A percentile compares a stretch with the other conserved stretches of the same genome.
Evolutionary conservation across 2,113 vertebrate genomes (phyloP).

Genomic region (Tinamus guttatus): DNA sequence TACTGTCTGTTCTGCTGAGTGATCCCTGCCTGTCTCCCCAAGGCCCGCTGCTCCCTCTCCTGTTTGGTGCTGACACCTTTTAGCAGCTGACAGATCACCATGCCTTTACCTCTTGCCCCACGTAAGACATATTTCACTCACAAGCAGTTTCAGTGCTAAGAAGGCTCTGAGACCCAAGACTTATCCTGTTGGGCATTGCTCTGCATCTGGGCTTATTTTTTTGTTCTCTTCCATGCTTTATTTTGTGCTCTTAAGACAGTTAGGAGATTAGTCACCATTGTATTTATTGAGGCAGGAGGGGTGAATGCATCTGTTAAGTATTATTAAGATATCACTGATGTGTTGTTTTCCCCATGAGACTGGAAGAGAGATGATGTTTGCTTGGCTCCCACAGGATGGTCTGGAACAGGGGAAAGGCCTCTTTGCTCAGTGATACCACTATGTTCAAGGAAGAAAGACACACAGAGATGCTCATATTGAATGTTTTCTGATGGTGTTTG

Average conservation of each 20-base stretch:
- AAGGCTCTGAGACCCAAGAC: conserved; percentile 38
- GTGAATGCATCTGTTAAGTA: conserved; percentile 26
- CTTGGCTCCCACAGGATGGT: background rate
- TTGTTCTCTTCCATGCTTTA: conserved; percentile 20
- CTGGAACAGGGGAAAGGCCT: background rate
- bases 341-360: conserved; percentile 25
- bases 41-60: background rate
- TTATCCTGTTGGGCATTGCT: background rate
- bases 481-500: background rate
- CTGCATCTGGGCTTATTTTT: background rate
- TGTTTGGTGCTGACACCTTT: conserved; percentile 35
- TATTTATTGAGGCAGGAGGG: conserved; percentile 24
- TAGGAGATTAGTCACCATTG: conserved; percentile 28
- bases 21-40: background rate
- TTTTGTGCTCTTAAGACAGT: conserved; percentile 15
- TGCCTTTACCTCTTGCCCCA: background rate
- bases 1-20: conserved; percentile 3
- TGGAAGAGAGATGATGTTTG: background rate
- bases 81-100: conserved; percentile 52
- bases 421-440: background rate
- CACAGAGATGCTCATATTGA: background rate
- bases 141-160: background rate
- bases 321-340: conserved; percentile 31
- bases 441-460: background rate
- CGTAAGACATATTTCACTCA: background rate